Percentiles rank a stretch among this genome's conserved stretches.
phyloP scores from a whole-genome alignment of 2,888 invertebrate genomes.

The Parthenolecanium corni region DNA sequence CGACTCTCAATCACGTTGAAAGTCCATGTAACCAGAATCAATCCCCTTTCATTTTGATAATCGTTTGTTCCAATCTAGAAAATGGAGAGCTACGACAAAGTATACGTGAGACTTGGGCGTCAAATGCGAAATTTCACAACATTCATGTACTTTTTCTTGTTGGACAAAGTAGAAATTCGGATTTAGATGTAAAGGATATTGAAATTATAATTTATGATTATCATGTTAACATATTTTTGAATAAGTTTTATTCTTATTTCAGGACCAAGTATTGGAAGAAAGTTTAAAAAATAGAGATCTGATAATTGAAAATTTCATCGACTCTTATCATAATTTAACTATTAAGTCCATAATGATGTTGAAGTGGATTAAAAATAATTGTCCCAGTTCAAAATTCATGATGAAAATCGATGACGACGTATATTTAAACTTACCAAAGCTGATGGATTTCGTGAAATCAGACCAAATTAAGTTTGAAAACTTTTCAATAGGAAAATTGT shows the following conservation, averaged over 20 bases:
- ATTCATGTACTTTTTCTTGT: neutral
- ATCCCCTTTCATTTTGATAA: constrained; percentile 49
- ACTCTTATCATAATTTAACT: constrained; percentile 77
- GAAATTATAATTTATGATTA: neutral
- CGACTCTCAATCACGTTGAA: neutral
- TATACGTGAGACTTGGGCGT: constrained; percentile 61
- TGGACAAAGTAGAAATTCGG: neutral
- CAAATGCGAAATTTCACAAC: neutral
- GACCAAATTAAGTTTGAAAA: neutral
- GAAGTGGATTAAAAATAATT: constrained; percentile 64
- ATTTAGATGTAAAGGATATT: neutral
- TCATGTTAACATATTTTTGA: neutral
- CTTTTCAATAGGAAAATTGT: constrained; percentile 4
- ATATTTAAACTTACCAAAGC: constrained; percentile 63
- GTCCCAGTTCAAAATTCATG: constrained; percentile 52
- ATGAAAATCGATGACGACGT: constrained; percentile 81
- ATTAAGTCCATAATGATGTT: constrained; percentile 73
- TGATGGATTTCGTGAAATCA: constrained; percentile 43
- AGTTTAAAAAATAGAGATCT: constrained; percentile 58
- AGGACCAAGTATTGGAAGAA: constrained; percentile 55
- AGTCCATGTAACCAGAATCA: neutral
- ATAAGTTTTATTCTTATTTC: constrained; percentile 36
- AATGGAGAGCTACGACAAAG: constrained; percentile 55
- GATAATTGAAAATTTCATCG: constrained; percentile 70
- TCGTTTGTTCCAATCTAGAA: constrained; percentile 60